Base-by-base conservation (phyloP, 2,113 vertebrate species). In the Athene noctua region DNA sequence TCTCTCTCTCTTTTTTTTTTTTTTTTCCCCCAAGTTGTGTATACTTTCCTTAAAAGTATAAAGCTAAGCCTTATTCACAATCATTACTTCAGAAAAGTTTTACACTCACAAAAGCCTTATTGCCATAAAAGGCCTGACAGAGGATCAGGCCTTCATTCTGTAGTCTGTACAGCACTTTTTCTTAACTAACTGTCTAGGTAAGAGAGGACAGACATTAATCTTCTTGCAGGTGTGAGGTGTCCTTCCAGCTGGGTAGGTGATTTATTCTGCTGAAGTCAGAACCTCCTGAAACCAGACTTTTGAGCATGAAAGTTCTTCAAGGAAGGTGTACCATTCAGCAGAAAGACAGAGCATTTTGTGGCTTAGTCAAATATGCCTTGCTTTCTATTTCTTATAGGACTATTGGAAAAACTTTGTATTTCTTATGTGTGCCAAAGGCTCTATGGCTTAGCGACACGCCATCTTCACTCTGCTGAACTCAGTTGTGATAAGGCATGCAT, bases 11-110 rank as follows among this genome's bases (percentile, higher is more conserved):
- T 44, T 17, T 44, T 0, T 6, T 4, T 8, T 19, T 4, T 10
- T 36, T 26, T 12, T 21, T 7, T 27, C 5, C 0, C 2, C 30
- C 5, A 46, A 21, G 15, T 65, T 2, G 2, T 21, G 20, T 10
- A 36, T 38, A 38, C 38, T 38, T 38, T 38, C 38, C 19, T 59
- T 70, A 46, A 34, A 55, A 3, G 25, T 46, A 25, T 9, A 51
- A 83, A 75, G 6, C 22, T 32, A 49, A 87, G 7, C 23, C 7
- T 57, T 66, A 52, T 87, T 71, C 26, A 23, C 19, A 47, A 2
- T 17, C 13, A 13, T 29, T 18, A 5, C 16, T 63, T 90, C 42
- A 30, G 61, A 40, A 42, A 61, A 36, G 4, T 44, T 27, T 27
- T 55, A 5, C 30, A 67, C 20, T 51, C n/a, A 38, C 18, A 44